Base-by-base conservation (phyloP, 2,888 invertebrate species). In the Drosophila colorata region DNA sequence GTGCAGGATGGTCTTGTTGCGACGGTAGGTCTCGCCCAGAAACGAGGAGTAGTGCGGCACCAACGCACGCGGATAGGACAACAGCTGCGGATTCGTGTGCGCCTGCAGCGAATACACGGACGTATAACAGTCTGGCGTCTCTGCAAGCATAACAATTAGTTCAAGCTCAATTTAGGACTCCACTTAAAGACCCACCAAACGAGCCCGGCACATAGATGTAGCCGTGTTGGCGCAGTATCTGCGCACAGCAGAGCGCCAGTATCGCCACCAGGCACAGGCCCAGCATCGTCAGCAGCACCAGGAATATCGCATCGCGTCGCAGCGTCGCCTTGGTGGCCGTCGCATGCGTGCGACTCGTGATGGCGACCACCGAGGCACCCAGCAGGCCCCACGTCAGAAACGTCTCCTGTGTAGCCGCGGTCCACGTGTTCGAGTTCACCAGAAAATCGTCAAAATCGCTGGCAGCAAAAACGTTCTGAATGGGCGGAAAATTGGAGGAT, bases 371-470 rank as follows among this genome's bases (percentile, higher is more conserved):
- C 2, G 92, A 92, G 28, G 91, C 87, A 0, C 92, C 92, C 23
- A 97, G 93, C 8, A 97, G 92, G 1, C 97, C 97, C 98, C 98
- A 91, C 0, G 91, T 91, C 2, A 97, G 93, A 90, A 98, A 98
- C 0, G 95, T 95, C 92, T 98, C 98, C 90, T 97, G 96, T 16
- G 96, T 96, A 0, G 98, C 98, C 0, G 97, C 96, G 25, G 96
- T 94, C 98, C 98, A 98, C 78, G 97, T 95, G 95, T 96, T 92
- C 13, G 93, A 93, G 90, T 97, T 97, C 46, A 96, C 93, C 90
- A 98, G 96, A 92, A 97, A 97, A 90, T 97, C 97, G 78, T 94
- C 94, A 95, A 97, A 97, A 38, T 95, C 95, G 4, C 96, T 96
- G 78, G 96, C 95, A 0, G 96, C 94, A 90, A 97, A 97, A 52